Base-by-base conservation (phyloP, 2,113 vertebrate species). In the Ptychochromis oligacanthus region DNA sequence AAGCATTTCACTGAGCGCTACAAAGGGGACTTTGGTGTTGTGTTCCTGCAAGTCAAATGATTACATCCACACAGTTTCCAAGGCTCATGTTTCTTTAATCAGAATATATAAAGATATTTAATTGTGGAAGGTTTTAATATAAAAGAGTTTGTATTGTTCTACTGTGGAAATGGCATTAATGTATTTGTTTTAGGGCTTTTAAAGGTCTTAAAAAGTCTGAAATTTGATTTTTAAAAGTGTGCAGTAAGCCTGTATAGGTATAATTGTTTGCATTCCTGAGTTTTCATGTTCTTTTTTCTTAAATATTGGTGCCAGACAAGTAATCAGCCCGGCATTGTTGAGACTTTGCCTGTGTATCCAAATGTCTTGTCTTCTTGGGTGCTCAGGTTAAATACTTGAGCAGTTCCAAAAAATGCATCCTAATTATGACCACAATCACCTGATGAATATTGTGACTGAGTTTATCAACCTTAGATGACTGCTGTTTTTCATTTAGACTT, bases 261-360 rank as follows among this genome's bases (percentile, higher is more conserved):
- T 34, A 54, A 80, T 83, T 55, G 31, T 91, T 82, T 87, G 83
- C 55, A 78, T 85, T 70, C 52, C 43, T 40, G 56, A 31, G 70
- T 83, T 76, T 86, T 88, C 90, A 61, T 83, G 61, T 62, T 59
- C 78, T 54, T 60, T 83, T 61, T 2, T 74, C 61, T 61, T 82
- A 90, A 85, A 91, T 87, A 87, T 88, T 85, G 62, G 56, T 78
- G 80, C 40, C 84, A 88, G 70, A 80, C 57, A 46, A 80, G 75
- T 84, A 89, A 89, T 92, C 86, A 88, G 84, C 22, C 38, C 2
- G 20, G 52, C 83, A 77, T 72, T 72, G 17, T 87, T 84, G 67
- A 85, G 43, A 28, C 43, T 86, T 84, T 90, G 75, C 61, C 88
- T 78, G 36, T 18, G 38, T 43, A 40, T 83, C 34, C 58, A 62